phyloP scores from a whole-genome alignment of 2,888 invertebrate genomes.

The Acanthosepion pharaonis region DNA sequence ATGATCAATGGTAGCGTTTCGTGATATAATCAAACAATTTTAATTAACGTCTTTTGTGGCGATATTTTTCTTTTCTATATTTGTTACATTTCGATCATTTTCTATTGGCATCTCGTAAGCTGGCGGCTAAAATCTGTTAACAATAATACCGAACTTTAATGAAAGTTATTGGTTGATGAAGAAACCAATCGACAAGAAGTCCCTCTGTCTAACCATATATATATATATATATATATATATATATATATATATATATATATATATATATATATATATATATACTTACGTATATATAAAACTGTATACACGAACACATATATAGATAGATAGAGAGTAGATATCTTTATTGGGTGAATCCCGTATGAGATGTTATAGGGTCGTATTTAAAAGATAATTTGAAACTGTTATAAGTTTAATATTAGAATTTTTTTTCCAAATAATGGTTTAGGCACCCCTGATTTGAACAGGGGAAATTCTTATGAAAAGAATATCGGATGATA shows the following conservation, averaged over 20 bases:
- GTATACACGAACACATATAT: neutral
- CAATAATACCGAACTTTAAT: neutral
- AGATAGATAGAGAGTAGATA: neutral
- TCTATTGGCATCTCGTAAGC: neutral
- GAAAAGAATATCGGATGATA: too few relatives aligned
- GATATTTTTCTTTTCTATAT: neutral
- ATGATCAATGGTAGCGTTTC: neutral
- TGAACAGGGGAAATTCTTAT: too few relatives aligned
- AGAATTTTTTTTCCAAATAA: too few relatives aligned
- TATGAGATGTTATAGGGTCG: too few relatives aligned
- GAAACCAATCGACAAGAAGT: neutral
- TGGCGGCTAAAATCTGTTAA: conserved; percentile 33
- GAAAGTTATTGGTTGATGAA: neutral
- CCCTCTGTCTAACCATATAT: neutral
- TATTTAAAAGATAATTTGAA: too few relatives aligned
- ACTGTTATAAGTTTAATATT: too few relatives aligned
- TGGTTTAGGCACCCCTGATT: too few relatives aligned
- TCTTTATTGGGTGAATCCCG: neutral
- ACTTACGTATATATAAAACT: neutral
- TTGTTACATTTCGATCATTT: neutral
- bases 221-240: neutral
- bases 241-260: too few relatives aligned
- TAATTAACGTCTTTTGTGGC: neutral
- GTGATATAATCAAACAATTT: neutral
- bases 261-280: too few relatives aligned